Conservation (phyloP, 2,888 invertebrate species). For the Hybos culiciformis region DNA sequence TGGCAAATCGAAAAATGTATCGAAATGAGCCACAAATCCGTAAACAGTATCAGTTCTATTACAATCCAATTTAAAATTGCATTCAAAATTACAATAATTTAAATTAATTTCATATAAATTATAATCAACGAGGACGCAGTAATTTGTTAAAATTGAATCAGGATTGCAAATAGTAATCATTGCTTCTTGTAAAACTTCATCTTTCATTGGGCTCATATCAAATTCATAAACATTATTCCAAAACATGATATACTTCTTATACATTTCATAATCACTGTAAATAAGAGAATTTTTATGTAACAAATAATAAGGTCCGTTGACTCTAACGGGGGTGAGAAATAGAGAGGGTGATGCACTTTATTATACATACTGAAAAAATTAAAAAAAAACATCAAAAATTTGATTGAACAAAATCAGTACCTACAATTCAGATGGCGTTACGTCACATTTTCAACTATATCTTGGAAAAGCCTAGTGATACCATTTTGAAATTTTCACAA, state of each 20-base stretch:
- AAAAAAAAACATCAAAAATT: too few species aligned
- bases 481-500: too few species aligned
- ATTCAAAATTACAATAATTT: conserved; percentile 56
- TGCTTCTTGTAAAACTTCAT: conserved; percentile 67
- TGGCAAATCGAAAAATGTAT: conserved; percentile 64
- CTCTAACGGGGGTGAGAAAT: too few species aligned
- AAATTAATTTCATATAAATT: conserved; percentile 62
- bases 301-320: too few species aligned
- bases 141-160: conserved; percentile 50
- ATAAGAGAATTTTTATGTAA: too few species aligned
- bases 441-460: too few species aligned
- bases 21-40: conserved; percentile 82
- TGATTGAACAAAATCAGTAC: too few species aligned
- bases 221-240: conserved; percentile 93
- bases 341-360: too few species aligned
- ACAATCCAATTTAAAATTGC: conserved; percentile 52
- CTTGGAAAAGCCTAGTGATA: too few species aligned
- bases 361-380: too few species aligned
- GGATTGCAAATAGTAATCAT: conserved; percentile 47
- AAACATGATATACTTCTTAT: conserved; percentile 60
- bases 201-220: conserved; percentile 83
- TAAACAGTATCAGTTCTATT: conserved; percentile 54
- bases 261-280: conserved; percentile 59
- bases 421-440: too few species aligned
- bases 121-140: conserved; percentile 52